These are phyloP conservation scores for Pelodytes ibericus DNA, from an alignment of 2,797 vertebrate genomes.

Conservation along the genomic window DNA sequence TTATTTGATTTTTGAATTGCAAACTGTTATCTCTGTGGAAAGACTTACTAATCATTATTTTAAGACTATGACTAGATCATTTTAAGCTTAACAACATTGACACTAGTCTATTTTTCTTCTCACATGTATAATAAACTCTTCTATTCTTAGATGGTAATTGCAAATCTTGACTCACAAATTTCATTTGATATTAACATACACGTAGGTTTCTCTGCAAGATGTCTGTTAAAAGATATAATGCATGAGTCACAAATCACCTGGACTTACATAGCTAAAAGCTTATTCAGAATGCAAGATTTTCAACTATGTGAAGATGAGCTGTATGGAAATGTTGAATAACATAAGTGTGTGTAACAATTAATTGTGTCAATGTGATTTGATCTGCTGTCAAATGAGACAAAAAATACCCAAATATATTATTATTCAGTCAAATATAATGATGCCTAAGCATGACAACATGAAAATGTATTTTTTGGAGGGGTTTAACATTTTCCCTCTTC, in stretches of 20 bases:
- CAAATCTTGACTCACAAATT: conserved; percentile 46
- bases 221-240: neutral
- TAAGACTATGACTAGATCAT: conserved; percentile 58
- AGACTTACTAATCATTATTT: conserved; percentile 65
- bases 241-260: neutral
- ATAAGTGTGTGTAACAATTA: no score
- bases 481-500: no score
- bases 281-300: no score
- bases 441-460: no score
- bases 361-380: no score
- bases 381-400: no score
- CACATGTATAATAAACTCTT: conserved; percentile 61
- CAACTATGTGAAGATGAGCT: neutral
- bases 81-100: conserved; percentile 55
- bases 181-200: conserved; percentile 51
- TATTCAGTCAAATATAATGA: no score
- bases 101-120: conserved; percentile 49
- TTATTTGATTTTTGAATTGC: conserved; percentile 56
- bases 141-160: conserved; percentile 63
- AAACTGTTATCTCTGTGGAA: conserved; percentile 60
- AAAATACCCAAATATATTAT: no score
- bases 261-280: neutral
- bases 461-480: no score
- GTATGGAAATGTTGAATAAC: neutral
- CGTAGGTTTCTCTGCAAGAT: neutral